Evolutionary conservation across 2,888 invertebrate genomes (phyloP), one percentile per base, ranked within the genome.

Genomic region (Coremacera marginata): DNA sequence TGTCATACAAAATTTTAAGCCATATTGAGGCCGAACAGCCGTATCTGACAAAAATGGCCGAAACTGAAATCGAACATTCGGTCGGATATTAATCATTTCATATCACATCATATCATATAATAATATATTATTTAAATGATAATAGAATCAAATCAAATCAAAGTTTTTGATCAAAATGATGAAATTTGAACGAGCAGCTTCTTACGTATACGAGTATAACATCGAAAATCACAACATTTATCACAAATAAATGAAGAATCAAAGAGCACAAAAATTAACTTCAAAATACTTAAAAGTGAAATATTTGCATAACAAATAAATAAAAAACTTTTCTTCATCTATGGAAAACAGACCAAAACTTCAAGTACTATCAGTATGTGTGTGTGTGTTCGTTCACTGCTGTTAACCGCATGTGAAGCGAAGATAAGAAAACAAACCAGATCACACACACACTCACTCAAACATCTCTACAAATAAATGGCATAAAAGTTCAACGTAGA

Each of bases 391-490:
- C 5, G 70, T 31, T 14, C 37, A 16, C 44, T 25, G 16, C 44
- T 16, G 52, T 65, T 34, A 73, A 73, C 75, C 82, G 85, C 81
- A 85, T 85, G 85, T 85, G 84, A 83, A 84, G 78, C 77, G 78
- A 70, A 81, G 85, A 85, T 85, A 85, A 85, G 85, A 82, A 79
- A 82, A 81, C 80, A 31, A 4, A 81, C 80, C n/a, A n/a, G n/a
- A n/a, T 68, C 34, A 62, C 51, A 71, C 37, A 34, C 37, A 73
- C 63, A 63, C 63, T 1, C 44, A 62, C 27, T 37, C 57, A 68
- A 25, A 63, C 16, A 62, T 4, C 57, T 52, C 11, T 31, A 19
- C 34, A 25, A 19, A 37, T 19, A 27, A n/a, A 65, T 51, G 51
- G 63, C 11, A 63, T 19, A 34, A 31, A 25, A 52, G 49, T 51